Evolutionary conservation across 2,888 invertebrate genomes (phyloP).

Genomic region (Stenotaenia linearis): DNA sequence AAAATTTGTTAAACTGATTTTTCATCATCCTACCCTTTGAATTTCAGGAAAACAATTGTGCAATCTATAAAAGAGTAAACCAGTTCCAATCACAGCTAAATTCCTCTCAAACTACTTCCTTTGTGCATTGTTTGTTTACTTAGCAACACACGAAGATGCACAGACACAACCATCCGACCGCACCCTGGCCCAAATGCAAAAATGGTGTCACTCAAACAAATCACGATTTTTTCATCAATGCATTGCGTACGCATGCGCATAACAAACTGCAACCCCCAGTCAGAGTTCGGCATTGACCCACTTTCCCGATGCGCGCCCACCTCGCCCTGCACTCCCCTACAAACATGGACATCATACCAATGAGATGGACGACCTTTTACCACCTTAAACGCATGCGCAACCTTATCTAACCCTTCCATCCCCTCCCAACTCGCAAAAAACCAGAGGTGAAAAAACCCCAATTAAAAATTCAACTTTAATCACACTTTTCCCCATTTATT

Average conservation of each 20-base stretch:
- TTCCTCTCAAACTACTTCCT: too few species aligned
- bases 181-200: not conserved
- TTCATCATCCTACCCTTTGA: too few species aligned
- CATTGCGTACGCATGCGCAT: not conserved
- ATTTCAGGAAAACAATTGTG: too few species aligned
- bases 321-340: not conserved
- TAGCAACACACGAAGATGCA: not conserved
- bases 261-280: not conserved
- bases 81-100: too few species aligned
- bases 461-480: not conserved
- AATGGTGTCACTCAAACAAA: not conserved
- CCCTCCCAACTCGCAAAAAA: not conserved
- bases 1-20: too few species aligned
- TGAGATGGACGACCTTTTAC: not conserved
- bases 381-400: not conserved
- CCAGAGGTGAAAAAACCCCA: not conserved
- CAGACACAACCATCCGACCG: not conserved
- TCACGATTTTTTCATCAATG: not conserved
- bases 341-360: conserved; percentile 1
- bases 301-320: not conserved
- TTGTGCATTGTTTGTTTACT: too few species aligned
- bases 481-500: not conserved
- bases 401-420: not conserved
- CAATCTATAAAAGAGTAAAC: too few species aligned
- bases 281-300: conserved; percentile 4